Evolutionary conservation across 1,140 invertebrate species (phyloP), one percentile per base, ranked within the genome.

Genomic region (Trigoniulus corallinus): DNA sequence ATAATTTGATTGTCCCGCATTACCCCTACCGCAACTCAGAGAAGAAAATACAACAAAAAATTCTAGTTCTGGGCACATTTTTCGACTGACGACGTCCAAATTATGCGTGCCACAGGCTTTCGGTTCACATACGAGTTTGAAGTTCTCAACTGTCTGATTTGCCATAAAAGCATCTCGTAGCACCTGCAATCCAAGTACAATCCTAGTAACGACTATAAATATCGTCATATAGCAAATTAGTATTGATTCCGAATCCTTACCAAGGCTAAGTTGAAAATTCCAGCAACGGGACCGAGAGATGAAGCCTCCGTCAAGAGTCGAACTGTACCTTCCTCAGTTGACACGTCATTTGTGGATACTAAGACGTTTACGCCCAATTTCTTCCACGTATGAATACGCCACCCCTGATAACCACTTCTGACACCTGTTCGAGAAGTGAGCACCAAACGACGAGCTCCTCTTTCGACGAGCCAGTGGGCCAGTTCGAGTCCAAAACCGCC

Each of bases 1-100:
- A 62, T 98, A 98, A 70, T 97, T 98, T 20, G 81, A 77, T 69
- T 98, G 93, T 1, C 93, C 93, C 50, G 81, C 75, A 67, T 97
- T 97, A 51, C 94, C 94, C 48, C 88, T 78, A 7, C 92, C 93
- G 67, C 89, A 92, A 13, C 84, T 84, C 20, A 97, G 80, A 21
- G 88, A 93, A 13, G 93, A 98, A 70, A 97, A 98, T 13, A 78
- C 82, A 10, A 92, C 83, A 62, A 95, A 97, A 67, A 89, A 86
- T 56, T 93, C 86, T 46, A 93, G 64, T 45, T 82, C 69, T 0
- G 82, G 77, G 56, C 85, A 88, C 29, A 80, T 61, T 47, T 75
- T 71, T 24, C 91, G 72, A 0, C 84, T 83, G 1, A 74, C 76
- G 0, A 62, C 57, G 62, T 95, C 89, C 34, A 94, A 62, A 60